Conservation (phyloP, 2,888 invertebrate species). For the Acleris cristana region DNA sequence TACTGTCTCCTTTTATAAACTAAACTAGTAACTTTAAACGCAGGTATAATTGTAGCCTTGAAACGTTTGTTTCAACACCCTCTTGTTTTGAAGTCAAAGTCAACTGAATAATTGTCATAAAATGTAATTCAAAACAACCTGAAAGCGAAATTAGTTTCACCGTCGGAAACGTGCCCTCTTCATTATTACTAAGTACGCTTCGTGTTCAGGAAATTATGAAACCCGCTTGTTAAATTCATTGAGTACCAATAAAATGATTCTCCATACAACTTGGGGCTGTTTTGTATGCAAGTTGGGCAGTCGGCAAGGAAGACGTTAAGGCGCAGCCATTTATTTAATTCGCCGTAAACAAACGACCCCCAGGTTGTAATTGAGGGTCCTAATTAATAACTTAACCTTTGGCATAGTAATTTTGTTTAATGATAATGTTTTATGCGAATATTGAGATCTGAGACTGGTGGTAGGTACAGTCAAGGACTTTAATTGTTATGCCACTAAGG, state of each 20-base stretch:
- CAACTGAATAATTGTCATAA: neutral
- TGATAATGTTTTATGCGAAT: neutral
- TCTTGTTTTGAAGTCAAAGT: neutral
- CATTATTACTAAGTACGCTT: constrained; percentile 4
- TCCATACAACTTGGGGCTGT: too few relatives aligned
- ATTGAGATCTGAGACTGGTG: too few relatives aligned
- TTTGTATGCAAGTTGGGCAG: too few relatives aligned
- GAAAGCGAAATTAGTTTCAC: neutral
- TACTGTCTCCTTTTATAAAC: too few relatives aligned
- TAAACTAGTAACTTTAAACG: too few relatives aligned
- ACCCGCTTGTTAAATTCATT: constrained; percentile 8
- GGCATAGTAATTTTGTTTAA: neutral
- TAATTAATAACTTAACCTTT: constrained; percentile 18
- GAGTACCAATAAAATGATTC: too few relatives aligned
- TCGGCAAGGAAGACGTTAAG: neutral
- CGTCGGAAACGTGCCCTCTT: neutral
- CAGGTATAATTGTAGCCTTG: too few relatives aligned
- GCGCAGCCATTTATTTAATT: constrained; percentile 19
- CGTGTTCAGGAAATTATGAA: constrained; percentile 21
- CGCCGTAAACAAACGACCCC: constrained; percentile 18
- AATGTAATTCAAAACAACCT: neutral
- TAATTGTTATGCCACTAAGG: too few relatives aligned
- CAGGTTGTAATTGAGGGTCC: constrained; percentile 4
- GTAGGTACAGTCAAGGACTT: too few relatives aligned
- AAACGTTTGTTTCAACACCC: too few relatives aligned